These are phyloP conservation scores for Pangasius larnaudii DNA, from an alignment of 2,797 vertebrate genomes.

Conservation along the genomic window DNA sequence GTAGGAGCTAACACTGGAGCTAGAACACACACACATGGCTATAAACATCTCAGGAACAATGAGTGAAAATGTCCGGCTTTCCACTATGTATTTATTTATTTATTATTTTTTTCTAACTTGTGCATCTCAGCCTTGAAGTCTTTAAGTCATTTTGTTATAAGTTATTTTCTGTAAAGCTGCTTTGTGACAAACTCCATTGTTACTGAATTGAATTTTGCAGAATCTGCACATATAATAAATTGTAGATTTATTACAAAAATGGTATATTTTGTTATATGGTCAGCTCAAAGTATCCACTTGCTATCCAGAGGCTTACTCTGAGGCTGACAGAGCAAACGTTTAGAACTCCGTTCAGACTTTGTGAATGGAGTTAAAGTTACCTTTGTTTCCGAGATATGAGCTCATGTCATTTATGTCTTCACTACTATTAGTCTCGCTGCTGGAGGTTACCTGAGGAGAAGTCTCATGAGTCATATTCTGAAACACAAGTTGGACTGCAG, in stretches of 20 bases:
- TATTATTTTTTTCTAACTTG: not conserved
- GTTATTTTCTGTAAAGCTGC: too few relatives aligned
- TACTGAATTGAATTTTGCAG: not conserved
- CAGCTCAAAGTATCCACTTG: not conserved
- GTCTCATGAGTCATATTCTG: constrained; percentile 10
- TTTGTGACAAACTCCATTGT: too few relatives aligned
- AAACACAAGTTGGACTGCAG: not conserved
- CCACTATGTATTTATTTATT: not conserved
- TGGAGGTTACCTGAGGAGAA: not conserved
- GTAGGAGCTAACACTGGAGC: not conserved
- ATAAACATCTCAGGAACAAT: not conserved
- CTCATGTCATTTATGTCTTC: not conserved
- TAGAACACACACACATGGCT: not conserved
- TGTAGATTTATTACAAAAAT: not conserved
- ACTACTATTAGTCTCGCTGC: not conserved
- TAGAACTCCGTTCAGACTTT: not conserved
- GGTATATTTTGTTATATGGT: not conserved
- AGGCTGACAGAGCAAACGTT: not conserved
- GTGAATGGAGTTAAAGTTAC: not conserved
- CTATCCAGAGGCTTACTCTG: not conserved
- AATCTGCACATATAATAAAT: not conserved
- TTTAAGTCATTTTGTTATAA: not conserved
- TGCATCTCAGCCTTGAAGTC: not conserved
- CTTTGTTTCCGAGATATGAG: not conserved
- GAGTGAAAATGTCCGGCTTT: not conserved